Conservation (phyloP, 2,888 invertebrate genomes). For the Harmothoe impar region DNA sequence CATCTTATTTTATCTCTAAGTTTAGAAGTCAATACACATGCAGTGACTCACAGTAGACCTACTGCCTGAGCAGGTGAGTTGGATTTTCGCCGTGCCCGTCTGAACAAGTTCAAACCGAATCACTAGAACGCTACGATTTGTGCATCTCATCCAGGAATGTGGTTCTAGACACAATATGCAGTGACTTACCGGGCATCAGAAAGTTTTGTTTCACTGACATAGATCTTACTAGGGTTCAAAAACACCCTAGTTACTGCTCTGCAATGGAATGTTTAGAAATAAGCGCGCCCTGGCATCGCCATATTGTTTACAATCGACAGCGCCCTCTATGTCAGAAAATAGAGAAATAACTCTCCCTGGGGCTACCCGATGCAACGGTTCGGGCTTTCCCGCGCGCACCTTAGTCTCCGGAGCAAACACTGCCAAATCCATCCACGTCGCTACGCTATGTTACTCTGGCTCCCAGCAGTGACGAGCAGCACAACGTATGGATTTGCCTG, state of each 20-base stretch:
- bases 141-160: not conserved
- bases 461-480: no score
- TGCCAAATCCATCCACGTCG: no score
- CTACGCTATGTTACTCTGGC: no score
- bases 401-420: no score
- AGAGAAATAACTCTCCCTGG: not conserved
- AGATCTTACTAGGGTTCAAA: not conserved
- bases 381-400: no score
- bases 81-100: constrained; percentile 46
- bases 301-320: constrained; percentile 7
- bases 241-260: not conserved
- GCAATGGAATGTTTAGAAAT: constrained; percentile 54
- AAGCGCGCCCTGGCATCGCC: not conserved
- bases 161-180: not conserved
- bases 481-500: no score
- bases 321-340: constrained; percentile 18
- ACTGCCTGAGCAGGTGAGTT: no score
- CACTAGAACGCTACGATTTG: not conserved
- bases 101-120: constrained; percentile 13
- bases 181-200: not conserved
- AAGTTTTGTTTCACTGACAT: not conserved
- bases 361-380: no score
- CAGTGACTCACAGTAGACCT: no score
- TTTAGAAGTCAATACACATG: no score
- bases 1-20: no score